phyloP scores from a whole-genome alignment of 2,888 invertebrate species.

The Bombylius major region DNA sequence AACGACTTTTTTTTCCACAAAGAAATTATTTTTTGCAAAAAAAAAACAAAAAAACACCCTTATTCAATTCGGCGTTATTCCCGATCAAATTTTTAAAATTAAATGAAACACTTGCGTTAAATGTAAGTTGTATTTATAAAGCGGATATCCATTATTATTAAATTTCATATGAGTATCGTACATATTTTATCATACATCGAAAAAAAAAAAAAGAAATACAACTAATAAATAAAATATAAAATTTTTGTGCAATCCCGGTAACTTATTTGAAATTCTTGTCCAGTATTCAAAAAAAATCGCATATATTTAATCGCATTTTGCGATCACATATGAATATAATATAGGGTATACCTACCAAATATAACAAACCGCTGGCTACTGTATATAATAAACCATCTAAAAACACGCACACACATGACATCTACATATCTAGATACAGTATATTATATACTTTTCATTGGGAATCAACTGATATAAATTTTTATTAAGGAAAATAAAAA shows the following conservation, averaged over 20 bases:
- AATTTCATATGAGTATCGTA: neutral
- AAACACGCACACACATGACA: no score
- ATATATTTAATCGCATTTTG: neutral
- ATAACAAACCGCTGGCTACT: no score
- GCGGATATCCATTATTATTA: slow-evolving; percentile 1
- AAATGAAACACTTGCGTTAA: slow-evolving; percentile 2
- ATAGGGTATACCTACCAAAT: no score
- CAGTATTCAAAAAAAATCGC: neutral
- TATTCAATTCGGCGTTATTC: neutral
- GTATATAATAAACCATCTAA: no score
- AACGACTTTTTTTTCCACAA: no score
- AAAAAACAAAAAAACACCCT: no score
- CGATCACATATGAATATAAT: neutral
- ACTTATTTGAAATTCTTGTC: neutral
- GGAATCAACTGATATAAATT: no score
- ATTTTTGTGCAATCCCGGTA: neutral
- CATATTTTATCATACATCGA: neutral
- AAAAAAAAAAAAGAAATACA: neutral
- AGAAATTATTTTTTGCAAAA: no score
- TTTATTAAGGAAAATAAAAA: no score
- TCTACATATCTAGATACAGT: no score
- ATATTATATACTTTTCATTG: no score
- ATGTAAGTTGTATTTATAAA: slow-evolving; percentile 9
- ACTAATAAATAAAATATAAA: no score
- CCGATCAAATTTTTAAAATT: neutral